Base-by-base conservation (phyloP, 2,888 invertebrate species). In the Xylocampa areola region DNA sequence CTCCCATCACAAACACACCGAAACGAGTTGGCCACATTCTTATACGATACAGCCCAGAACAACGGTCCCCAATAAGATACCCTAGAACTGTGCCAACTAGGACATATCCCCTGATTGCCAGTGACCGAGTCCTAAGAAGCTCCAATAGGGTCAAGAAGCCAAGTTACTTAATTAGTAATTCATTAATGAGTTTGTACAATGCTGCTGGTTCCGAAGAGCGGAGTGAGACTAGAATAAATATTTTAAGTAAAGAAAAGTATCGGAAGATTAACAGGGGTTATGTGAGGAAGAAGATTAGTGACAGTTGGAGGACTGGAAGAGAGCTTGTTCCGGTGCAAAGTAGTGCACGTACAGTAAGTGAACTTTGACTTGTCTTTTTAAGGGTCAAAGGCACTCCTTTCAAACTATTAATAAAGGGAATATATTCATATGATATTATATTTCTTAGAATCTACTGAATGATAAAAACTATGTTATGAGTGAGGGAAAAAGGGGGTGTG, bases 51-150 rank as follows among this genome's bases (percentile, higher is more conserved):
- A 82, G 76, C 11, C 81, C 84, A 0, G 77, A 83, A 6, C 10
- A 36, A 21, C 43, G 66, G 2, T 57, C 57, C n/a, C 72, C 71
- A 19, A 14, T 58, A 8, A 60, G 69, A 45, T 57, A 40, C 32
- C 44, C 60, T 10, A 8, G 37, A 19, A n/a, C 16, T 41, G 17
- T 17, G 57, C 49, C 7, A 37, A 47, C 2, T 53, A 36, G 4
- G 39, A 17, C 23, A 39, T 6, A 8, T 14, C 25, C 16, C 13
- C 5, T 39, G 3, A 61, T 14, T 0, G 21, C 44, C 1, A 73
- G 73, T 51, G 73, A 73, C 43, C 16, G 90, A 62, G 84, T 90
- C 0, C 66, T 92, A 2, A 76, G 90, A 6, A 91, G 90, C 62
- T 89, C 70, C 44, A 68, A 69, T 4, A 44, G 58, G 4, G 32